Base-by-base conservation (phyloP, 1,140 invertebrate genomes). In the Hyles vespertilio region DNA sequence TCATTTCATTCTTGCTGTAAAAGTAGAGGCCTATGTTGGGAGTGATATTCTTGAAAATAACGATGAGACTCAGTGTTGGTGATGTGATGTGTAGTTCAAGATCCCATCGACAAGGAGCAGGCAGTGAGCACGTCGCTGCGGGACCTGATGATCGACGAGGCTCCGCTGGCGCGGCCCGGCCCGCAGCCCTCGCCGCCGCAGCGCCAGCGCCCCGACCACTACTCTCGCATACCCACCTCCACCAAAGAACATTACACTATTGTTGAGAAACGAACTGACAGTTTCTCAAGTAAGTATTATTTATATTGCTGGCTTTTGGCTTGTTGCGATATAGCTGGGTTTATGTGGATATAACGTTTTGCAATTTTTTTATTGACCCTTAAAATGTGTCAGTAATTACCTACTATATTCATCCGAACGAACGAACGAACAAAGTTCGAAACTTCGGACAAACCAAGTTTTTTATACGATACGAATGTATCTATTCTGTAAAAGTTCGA, bases 171-270 rank as follows among this genome's bases (percentile, higher is more conserved):
- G 36, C 69, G 74, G 0, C 72, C 74, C 0, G 53, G 63, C 43
- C 78, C 74, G 51, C 74, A 68, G 66, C 77, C 68, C 12, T 76
- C 78, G 40, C 74, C 75, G 45, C 75, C 78, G 56, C 74, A 77
- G 58, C 70, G 74, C 3, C 75, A 74, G 46, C 65, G 74, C 5
- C 12, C 66, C 22, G 74, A 77, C 4, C 58, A 64, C 51, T 70
- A 70, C 59, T 82, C 83, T 2, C 73, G 79, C 32, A 86, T 81
- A 62, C 81, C 84, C 43, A 83, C 79, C 34, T 66, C 77, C 50
- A 75, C 72, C 8, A 75, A 74, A 47, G 72, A 75, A 51, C 71
- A 75, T 51, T 74, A 79, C 32, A 54, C 58, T 5, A 69, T 65
- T 2, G 12, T 70, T 1, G 78, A 83, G 5, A 82, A 81, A 58